Conservation (phyloP, 1,140 invertebrate species). For the Trachymyrmex septentrionalis region DNA sequence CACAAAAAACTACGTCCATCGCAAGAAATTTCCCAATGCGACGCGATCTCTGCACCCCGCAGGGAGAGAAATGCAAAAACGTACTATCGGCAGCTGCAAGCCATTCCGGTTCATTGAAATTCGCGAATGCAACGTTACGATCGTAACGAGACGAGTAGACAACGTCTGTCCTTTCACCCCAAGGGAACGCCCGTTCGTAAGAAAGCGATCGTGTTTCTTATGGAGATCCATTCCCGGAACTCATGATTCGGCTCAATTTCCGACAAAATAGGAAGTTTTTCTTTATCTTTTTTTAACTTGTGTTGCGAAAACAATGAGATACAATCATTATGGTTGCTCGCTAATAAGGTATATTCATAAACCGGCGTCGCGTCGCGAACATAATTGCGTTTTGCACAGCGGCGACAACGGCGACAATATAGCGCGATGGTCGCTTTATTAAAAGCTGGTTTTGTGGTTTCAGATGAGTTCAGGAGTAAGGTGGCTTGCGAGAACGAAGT, state of each 20-base stretch:
- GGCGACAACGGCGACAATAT: not conserved
- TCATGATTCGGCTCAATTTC: not conserved
- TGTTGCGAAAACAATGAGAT: not conserved
- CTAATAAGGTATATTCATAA: conserved; percentile 42
- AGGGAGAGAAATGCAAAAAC: conserved; percentile 61
- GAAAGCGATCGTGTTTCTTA: conserved; percentile 30
- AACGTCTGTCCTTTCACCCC: conserved; percentile 50
- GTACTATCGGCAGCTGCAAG: conserved; percentile 60
- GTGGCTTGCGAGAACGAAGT: conserved; percentile 96
- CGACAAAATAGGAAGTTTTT: not conserved
- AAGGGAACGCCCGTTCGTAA: conserved; percentile 4
- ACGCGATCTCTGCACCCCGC: conserved; percentile 6
- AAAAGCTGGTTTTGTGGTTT: conserved; percentile 82
- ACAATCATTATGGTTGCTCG: not conserved
- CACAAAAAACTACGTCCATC: conserved; percentile 43
- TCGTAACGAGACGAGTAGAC: conserved; percentile 62
- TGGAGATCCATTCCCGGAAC: not conserved
- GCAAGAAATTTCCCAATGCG: conserved; percentile 56
- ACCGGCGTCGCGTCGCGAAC: not conserved
- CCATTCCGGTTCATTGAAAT: conserved; percentile 70
- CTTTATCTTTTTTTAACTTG: not conserved
- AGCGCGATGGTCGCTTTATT: conserved; percentile 56
- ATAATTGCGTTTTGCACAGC: conserved; percentile 43
- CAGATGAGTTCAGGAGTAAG: conserved; percentile 96
- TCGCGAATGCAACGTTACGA: conserved; percentile 37